phyloP scores from a whole-genome alignment of 2,888 invertebrate genomes.

The Parochlus steinenii region DNA sequence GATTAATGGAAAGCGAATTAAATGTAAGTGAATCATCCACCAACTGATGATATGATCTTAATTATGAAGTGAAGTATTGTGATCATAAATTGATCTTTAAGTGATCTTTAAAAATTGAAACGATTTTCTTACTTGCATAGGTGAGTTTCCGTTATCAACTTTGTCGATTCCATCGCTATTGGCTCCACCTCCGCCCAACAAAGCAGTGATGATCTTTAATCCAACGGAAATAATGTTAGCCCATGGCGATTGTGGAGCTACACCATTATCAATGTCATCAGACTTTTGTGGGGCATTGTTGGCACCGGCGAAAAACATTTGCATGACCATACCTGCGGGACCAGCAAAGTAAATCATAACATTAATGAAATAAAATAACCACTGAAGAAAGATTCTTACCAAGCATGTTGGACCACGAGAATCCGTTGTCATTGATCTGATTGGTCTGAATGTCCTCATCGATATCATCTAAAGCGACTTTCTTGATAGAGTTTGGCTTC shows the following conservation, averaged over 20 bases:
- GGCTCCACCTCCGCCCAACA: conserved; percentile 60
- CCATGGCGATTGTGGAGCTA: conserved; percentile 66
- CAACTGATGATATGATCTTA: too few relatives aligned
- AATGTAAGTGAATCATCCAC: too few relatives aligned
- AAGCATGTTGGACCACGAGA: conserved; percentile 78
- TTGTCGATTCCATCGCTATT: conserved; percentile 75
- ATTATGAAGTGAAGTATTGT: too few relatives aligned
- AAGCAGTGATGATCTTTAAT: conserved; percentile 66
- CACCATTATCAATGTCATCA: conserved; percentile 48
- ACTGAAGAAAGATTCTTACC: conserved; percentile 30
- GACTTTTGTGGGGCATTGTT: conserved; percentile 59
- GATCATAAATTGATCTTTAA: too few relatives aligned
- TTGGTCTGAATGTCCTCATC: conserved; percentile 71
- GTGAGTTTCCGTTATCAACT: conserved; percentile 72
- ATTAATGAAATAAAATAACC: neutral
- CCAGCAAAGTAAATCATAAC: neutral
- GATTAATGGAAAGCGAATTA: too few relatives aligned
- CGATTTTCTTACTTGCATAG: conserved; percentile 69
- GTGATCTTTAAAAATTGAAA: too few relatives aligned
- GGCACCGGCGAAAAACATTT: conserved; percentile 63
- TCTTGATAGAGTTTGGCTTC: conserved; percentile 78
- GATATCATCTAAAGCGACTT: conserved; percentile 64
- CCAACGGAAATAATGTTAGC: conserved; percentile 74
- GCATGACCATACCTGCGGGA: conserved; percentile 56
- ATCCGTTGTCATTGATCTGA: conserved; percentile 58